Conservation (phyloP, 2,888 invertebrate species). For the Drosophila anomalata region DNA sequence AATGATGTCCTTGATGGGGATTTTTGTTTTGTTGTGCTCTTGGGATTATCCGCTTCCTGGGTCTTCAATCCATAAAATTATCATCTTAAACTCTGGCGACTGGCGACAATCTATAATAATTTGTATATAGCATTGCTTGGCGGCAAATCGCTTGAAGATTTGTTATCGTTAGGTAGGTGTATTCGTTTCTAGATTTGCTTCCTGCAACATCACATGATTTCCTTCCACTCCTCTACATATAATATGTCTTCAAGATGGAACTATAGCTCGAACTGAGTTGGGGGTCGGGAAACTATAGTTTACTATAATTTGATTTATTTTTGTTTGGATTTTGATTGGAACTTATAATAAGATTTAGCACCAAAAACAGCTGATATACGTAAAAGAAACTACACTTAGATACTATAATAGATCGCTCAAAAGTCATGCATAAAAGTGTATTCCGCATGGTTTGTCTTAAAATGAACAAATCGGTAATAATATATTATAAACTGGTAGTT, state of each 20-base stretch:
- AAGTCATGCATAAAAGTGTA: conserved; percentile 50
- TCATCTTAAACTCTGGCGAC: conserved; percentile 15
- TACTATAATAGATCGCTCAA: conserved; percentile 61
- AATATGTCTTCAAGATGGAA: conserved; percentile 9
- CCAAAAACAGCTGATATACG: conserved; percentile 70
- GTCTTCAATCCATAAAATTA: conserved; percentile 8
- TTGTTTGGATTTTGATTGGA: conserved; percentile 45
- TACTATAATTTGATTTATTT: conserved; percentile 29
- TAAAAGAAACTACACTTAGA: conserved; percentile 73
- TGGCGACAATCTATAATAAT: conserved; percentile 31
- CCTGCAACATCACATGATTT: conserved; percentile 76
- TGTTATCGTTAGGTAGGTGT: conserved; percentile 67
- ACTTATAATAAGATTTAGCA: conserved; percentile 68
- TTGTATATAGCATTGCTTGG: conserved; percentile 40
- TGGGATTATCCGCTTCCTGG: conserved; percentile 4
- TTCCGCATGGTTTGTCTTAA: conserved; percentile 40
- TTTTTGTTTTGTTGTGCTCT: not conserved
- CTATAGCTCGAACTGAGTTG: conserved; percentile 19
- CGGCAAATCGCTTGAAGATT: conserved; percentile 42
- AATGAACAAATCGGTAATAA: conserved; percentile 42
- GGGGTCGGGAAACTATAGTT: conserved; percentile 21
- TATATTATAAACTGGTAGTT: conserved; percentile 20
- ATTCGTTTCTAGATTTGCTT: conserved; percentile 77
- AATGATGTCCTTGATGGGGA: not conserved
- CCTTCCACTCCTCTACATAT: conserved; percentile 26